Evolutionary conservation across 2,888 invertebrate genomes (phyloP), one percentile per base, ranked within the genome.

Genomic region (Lithophane leautieri): DNA sequence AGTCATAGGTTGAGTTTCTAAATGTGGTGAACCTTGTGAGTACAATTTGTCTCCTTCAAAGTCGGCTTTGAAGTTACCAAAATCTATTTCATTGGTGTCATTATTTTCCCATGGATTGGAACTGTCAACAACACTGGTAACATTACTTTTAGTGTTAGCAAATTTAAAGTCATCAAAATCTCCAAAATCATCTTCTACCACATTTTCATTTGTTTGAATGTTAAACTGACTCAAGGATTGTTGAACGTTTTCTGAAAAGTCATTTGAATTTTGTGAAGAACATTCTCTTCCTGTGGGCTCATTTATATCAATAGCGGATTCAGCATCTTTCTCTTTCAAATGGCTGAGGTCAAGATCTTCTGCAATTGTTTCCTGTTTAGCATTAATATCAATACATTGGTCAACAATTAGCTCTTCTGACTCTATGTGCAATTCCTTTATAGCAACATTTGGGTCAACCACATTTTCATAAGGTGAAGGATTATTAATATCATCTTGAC

Each of bases 121-220:
- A 82, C 83, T 89, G 61, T 92, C 91, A 73, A 93, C 79, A 69
- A 90, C 73, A 78, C 82, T 85, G 73, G 82, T 81, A 76, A 87
- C 69, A 81, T 89, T 87, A 67, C 77, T 85, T 78, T 88, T 87
- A 78, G 91, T 83, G 79, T 83, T 89, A 25, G 91, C 92, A 88
- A 94, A 94, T 89, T 96, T 94, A 85, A 97, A 97, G 82, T 97
- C 96, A 88, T 96, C 95, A 93, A 97, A 97, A 87, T 97, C 96
- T 63, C 94, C 96, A 93, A 97, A 97, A 86, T 96, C 96, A 88
- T 97, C 96, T 81, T 93, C 89, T 52, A 66, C 76, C 4, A 73
- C 69, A 74, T 74, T 73, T 78, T 87, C 83, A 73, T 76, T 76
- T 70, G 68, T 50, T 70, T 78, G 60, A 70, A 56, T 61, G 14